A percentile compares a stretch with the other conserved stretches of the same genome.
These are phyloP conservation scores for Labia minor DNA, from an alignment of 2,888 invertebrate genomes.

Conservation along the genomic window DNA sequence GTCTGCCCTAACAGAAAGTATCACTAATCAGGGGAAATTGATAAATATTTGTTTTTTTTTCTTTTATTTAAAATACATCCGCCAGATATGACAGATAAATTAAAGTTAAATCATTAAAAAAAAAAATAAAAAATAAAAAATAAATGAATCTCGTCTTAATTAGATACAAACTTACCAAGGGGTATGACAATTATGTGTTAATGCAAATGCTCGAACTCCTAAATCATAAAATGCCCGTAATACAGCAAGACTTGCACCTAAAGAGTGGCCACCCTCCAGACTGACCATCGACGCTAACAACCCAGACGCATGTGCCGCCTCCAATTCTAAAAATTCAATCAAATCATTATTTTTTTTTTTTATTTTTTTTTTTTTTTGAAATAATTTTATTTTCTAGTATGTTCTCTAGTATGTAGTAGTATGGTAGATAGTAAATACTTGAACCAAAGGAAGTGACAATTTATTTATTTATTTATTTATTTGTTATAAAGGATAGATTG, in stretches of 20 bases:
- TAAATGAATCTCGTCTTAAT: neutral
- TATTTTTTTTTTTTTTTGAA: too few species aligned
- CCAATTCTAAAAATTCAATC: conserved; percentile 37
- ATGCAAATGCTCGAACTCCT: conserved; percentile 39
- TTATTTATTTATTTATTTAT: too few species aligned
- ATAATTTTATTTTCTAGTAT: too few species aligned
- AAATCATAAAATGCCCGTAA: conserved; percentile 41
- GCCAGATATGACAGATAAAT: neutral
- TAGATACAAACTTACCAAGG: conserved; percentile 36
- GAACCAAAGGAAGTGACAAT: too few species aligned
- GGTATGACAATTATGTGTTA: conserved; percentile 42
- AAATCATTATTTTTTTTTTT: too few species aligned
- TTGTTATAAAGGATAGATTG: too few species aligned
- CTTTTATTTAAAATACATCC: neutral
- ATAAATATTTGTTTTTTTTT: neutral
- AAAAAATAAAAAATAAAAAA: neutral
- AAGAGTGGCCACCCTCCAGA: conserved; percentile 41
- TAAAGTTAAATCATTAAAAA: too few species aligned
- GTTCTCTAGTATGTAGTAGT: too few species aligned
- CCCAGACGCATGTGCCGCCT: conserved; percentile 35
- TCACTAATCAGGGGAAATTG: conserved; percentile 16
- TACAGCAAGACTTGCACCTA: conserved; percentile 40
- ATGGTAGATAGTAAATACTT: too few species aligned
- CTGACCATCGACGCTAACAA: conserved; percentile 39
- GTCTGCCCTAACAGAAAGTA: conserved; percentile 40